These are phyloP conservation scores for Xenopus petersii DNA, from an alignment of 2,797 vertebrate genomes.

Conservation along the genomic window DNA sequence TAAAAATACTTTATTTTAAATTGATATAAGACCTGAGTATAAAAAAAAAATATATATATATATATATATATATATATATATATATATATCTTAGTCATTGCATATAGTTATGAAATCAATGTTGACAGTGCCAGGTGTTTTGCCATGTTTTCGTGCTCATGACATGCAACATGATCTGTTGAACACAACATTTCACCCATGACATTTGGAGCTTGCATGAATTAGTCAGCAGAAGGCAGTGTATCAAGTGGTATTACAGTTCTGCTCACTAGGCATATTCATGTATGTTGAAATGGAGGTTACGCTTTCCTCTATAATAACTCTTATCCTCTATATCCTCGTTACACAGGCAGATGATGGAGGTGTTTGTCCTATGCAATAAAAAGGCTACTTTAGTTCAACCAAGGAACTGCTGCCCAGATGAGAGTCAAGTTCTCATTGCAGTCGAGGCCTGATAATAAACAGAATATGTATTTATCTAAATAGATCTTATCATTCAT, in stretches of 20 bases:
- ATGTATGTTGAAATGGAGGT: conserved; percentile 25
- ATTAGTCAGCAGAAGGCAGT: conserved; percentile 33
- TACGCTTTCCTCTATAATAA: conserved; percentile 4
- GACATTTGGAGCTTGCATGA: conserved; percentile 39
- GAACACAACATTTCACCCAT: conserved; percentile 44
- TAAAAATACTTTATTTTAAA: too few species aligned
- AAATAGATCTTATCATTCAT: too few species aligned
- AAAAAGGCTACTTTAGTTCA: background rate
- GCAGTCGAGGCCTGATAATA: too few species aligned
- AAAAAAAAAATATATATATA: too few species aligned
- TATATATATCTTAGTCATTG: too few species aligned
- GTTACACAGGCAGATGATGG: background rate
- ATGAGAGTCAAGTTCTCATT: too few species aligned
- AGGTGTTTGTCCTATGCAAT: background rate
- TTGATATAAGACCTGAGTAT: too few species aligned
- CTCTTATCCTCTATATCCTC: background rate
- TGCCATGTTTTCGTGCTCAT: conserved; percentile 17
- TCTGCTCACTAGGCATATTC: conserved; percentile 33
- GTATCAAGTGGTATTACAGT: conserved; percentile 25
- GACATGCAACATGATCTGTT: conserved; percentile 39
- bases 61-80: too few species aligned
- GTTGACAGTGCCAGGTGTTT: background rate
- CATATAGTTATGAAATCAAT: too few species aligned
- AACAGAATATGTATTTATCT: too few species aligned
- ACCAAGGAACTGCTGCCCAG: too few species aligned